Percentiles rank a stretch among this genome's conserved stretches.
Evolutionary conservation across 1,140 invertebrate genomes (phyloP).

Genomic region (Brevipalpus yothersi): DNA sequence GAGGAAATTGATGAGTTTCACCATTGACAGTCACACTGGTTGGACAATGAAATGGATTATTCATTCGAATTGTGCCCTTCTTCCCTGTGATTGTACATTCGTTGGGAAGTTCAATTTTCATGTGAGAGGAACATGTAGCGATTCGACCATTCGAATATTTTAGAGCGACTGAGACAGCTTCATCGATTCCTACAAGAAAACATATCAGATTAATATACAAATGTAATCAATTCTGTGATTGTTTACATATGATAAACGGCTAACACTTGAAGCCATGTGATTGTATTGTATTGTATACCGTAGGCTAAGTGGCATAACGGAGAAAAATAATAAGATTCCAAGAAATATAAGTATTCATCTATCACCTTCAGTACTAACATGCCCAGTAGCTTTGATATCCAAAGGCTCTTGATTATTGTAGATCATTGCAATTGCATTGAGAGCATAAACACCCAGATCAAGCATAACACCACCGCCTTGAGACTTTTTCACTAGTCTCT

Average conservation of each 20-base stretch:
- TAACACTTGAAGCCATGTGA: neutral
- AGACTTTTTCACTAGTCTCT: slow-evolving; percentile 33
- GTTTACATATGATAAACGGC: no score
- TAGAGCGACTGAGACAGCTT: slow-evolving; percentile 31
- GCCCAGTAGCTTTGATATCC: slow-evolving; percentile 33
- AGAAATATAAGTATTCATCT: neutral
- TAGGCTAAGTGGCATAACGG: no score
- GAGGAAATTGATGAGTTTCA: slow-evolving; percentile 19
- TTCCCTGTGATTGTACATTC: slow-evolving; percentile 37
- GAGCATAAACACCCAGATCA: slow-evolving; percentile 53
- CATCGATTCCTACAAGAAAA: slow-evolving; percentile 32
- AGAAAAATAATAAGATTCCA: no score
- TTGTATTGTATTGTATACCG: neutral
- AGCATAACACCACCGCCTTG: slow-evolving; percentile 52
- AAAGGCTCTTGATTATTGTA: slow-evolving; percentile 34
- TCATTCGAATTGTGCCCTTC: slow-evolving; percentile 34
- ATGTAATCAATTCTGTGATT: no score
- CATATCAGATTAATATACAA: neutral
- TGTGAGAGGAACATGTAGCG: slow-evolving; percentile 32
- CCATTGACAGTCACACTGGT: slow-evolving; percentile 15
- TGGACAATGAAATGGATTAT: slow-evolving; percentile 7
- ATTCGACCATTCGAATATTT: slow-evolving; percentile 34
- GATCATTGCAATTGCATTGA: slow-evolving; percentile 46
- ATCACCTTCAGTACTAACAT: slow-evolving; percentile 33
- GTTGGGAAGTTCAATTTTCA: slow-evolving; percentile 28